These are phyloP conservation scores for Melikaiella ostensackeni DNA, from an alignment of 2,888 invertebrate genomes.

Conservation along the genomic window DNA sequence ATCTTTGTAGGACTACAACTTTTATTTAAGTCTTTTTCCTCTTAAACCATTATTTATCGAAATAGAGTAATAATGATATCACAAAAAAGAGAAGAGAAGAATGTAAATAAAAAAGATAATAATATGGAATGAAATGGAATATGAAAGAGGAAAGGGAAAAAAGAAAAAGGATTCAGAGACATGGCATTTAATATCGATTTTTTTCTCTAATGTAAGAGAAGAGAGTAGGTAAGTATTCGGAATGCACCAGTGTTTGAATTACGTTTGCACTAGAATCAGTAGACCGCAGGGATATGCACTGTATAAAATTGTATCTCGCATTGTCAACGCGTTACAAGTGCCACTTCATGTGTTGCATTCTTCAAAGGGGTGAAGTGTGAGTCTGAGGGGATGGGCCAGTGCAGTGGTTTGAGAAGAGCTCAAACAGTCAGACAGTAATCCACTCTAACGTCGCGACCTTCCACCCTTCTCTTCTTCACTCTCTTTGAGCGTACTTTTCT, in stretches of 20 bases:
- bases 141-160: background rate
- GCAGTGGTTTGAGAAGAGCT: constrained; percentile 51
- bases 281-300: constrained; percentile 42
- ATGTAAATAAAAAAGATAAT: background rate
- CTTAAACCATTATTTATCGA: too few species aligned
- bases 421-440: constrained; percentile 58
- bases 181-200: constrained; percentile 7
- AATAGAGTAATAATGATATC: background rate
- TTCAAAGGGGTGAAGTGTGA: constrained; percentile 55
- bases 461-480: constrained; percentile 30
- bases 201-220: background rate
- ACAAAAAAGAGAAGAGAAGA: background rate
- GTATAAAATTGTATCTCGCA: constrained; percentile 53
- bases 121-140: background rate
- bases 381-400: constrained; percentile 52
- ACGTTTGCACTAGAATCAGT: constrained; percentile 44
- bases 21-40: too few species aligned
- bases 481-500: background rate
- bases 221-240: background rate
- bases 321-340: constrained; percentile 56
- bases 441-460: constrained; percentile 62
- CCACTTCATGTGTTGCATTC: constrained; percentile 51
- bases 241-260: constrained; percentile 40
- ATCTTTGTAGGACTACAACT: too few species aligned
- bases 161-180: background rate